These are phyloP conservation scores for Knipowitschia caucasica DNA, from an alignment of 2,797 vertebrate genomes.

Conservation along the genomic window DNA sequence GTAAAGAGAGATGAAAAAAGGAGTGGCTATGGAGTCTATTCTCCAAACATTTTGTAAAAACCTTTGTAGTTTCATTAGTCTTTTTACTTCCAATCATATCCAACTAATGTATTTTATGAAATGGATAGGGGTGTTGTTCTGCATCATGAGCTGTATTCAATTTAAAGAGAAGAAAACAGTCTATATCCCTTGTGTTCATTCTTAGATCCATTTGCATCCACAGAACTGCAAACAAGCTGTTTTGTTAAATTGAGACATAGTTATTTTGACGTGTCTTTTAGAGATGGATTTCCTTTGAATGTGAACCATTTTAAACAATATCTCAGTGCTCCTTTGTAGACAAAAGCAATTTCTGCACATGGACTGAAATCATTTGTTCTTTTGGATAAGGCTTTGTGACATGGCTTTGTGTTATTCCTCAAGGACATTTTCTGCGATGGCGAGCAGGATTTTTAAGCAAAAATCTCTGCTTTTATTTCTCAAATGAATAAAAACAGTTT, in stretches of 20 bases:
- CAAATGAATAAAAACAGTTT: conserved; percentile 1
- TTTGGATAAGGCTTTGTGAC: not conserved
- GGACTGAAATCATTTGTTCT: not conserved
- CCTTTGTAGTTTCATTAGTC: no score
- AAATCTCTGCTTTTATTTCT: not conserved
- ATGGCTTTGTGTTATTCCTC: not conserved
- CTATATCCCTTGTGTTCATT: not conserved
- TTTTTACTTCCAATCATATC: no score
- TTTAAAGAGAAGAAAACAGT: not conserved
- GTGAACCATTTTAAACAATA: not conserved
- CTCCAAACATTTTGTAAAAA: no score
- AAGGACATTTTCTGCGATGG: not conserved
- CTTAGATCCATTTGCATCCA: not conserved
- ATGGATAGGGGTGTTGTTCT: not conserved
- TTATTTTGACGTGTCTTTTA: not conserved
- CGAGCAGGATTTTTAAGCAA: not conserved
- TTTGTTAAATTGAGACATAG: not conserved
- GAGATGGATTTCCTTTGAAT: not conserved
- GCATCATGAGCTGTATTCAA: not conserved
- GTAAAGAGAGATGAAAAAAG: no score
- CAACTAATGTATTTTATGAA: not conserved
- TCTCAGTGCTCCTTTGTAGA: not conserved
- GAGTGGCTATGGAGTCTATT: no score
- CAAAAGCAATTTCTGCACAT: not conserved
- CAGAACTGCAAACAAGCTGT: not conserved